Evolutionary conservation across 2,797 vertebrate species (phyloP), one percentile per base, ranked within the genome.

Genomic region (Dallia pectoralis): DNA sequence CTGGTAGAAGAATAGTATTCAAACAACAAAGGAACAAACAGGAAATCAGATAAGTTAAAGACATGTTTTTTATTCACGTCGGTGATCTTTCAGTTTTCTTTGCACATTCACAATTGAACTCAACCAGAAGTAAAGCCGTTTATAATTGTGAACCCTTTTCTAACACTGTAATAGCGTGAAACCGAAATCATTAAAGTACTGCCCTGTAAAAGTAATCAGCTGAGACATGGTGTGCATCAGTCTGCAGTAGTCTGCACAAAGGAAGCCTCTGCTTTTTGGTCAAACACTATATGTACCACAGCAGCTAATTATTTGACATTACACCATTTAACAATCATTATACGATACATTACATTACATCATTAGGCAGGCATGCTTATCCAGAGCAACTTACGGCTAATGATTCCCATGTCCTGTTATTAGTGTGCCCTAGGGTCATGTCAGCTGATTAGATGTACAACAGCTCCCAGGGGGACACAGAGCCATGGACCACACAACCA

Each of bases 401-500:
- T 14, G 53, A 66, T 67, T 66, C 32, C 63, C 56, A 68, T 30
- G 40, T 56, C 44, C 53, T 32, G 19, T 81, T 71, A 81, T 61
- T 69, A 72, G 75, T 67, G 70, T 70, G 75, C 29, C 53, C 62
- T 53, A 4, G 8, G 29, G 16, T 30, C 66, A 61, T 72, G 67
- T 47, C 79, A 70, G 56, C 66, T 77, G 73, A 79, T 77, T 75
- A 78, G 64, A 56, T 59, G 70, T 64, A 59, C 77, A 70, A 77
- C 27, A 53, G 77, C 69, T 84, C 27, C 73, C 27, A 33, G 48
- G 49, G 48, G 48, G 69, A 83, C 79, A 75, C 81, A 77, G 72
- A 81, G 53, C n/a, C 77, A 83, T 8, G 81, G 74, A 61, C 67
- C 77, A 78, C 85, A n/a, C n/a, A n/a, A n/a, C n/a, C n/a, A n/a